phyloP scores from a whole-genome alignment of 1,140 invertebrate species.

The Drosophila willistoni region DNA sequence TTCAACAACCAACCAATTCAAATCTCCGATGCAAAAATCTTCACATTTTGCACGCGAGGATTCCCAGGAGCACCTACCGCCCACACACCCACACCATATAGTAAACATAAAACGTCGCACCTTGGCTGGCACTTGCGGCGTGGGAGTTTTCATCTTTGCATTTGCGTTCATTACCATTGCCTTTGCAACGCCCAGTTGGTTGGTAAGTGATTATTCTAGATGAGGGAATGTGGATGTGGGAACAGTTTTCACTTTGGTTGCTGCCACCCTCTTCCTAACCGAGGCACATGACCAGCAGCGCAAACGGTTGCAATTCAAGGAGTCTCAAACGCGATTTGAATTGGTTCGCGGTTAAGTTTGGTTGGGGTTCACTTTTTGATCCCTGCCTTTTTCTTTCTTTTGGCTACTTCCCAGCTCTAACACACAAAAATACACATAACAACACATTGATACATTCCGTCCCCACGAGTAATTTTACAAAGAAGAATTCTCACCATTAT shows the following conservation, averaged over 20 bases:
- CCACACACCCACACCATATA: conserved; percentile 42
- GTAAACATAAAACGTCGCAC: conserved; percentile 89
- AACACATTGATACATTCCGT: conserved; percentile 54
- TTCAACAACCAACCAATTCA: not conserved
- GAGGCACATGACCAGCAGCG: conserved; percentile 91
- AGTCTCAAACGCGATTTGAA: conserved; percentile 92
- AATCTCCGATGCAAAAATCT: conserved; percentile 69
- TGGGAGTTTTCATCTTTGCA: conserved; percentile 90
- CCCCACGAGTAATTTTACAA: conserved; percentile 60
- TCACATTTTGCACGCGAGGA: conserved; percentile 77
- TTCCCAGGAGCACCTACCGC: conserved; percentile 77
- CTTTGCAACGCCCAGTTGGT: conserved; percentile 93
- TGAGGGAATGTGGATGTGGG: too few species aligned
- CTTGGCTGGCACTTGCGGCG: conserved; percentile 90
- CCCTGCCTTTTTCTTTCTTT: not conserved
- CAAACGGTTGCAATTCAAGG: conserved; percentile 89
- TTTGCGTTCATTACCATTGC: conserved; percentile 91
- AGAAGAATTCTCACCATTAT: conserved; percentile 73
- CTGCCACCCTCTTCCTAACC: conserved; percentile 90
- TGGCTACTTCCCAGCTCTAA: conserved; percentile 36
- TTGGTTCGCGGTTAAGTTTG: conserved; percentile 85
- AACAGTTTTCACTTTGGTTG: conserved; percentile 87
- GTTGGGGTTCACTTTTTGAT: conserved; percentile 23
- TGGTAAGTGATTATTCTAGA: conserved; percentile 94
- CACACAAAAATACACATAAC: conserved; percentile 30